These are phyloP conservation scores for Caloenas nicobarica DNA, from an alignment of 2,113 vertebrate genomes.

Conservation along the genomic window DNA sequence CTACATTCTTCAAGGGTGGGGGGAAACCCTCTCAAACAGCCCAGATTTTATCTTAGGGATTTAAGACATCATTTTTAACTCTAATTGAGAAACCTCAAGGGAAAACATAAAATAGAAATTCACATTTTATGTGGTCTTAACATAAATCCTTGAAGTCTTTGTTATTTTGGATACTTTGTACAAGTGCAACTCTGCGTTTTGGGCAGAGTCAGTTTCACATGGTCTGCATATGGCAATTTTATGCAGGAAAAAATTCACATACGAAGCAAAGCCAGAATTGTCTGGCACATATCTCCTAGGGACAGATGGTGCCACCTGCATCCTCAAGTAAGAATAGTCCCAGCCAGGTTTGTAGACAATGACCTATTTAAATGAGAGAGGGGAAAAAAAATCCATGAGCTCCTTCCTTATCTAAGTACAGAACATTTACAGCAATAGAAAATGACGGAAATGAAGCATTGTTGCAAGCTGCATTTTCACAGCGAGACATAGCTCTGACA, in stretches of 20 bases:
- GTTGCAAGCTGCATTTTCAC: background rate
- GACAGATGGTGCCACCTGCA: constrained; percentile 70
- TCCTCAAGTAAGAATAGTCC: background rate
- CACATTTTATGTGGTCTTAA: background rate
- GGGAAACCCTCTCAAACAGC: background rate
- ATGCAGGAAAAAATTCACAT: constrained; percentile 44
- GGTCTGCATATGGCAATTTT: constrained; percentile 38
- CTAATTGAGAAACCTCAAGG: background rate
- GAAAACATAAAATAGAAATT: background rate
- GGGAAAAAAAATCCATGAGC: rapidly evolving
- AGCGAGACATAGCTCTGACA: background rate
- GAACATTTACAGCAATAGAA: background rate
- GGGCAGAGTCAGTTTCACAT: constrained; percentile 12
- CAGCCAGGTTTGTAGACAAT: constrained; percentile 60
- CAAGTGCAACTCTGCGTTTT: background rate
- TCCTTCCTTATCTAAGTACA: background rate
- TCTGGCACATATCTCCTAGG: constrained; percentile 33
- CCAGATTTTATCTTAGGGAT: background rate
- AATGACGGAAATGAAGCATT: background rate
- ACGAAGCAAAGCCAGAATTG: constrained; percentile 29
- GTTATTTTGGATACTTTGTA: background rate
- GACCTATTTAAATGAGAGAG: constrained; percentile 47
- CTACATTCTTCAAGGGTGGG: background rate
- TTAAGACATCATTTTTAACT: background rate
- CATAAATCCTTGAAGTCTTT: background rate